Conservation (phyloP, 2,888 invertebrate genomes). For the Colostygia pectinataria region DNA sequence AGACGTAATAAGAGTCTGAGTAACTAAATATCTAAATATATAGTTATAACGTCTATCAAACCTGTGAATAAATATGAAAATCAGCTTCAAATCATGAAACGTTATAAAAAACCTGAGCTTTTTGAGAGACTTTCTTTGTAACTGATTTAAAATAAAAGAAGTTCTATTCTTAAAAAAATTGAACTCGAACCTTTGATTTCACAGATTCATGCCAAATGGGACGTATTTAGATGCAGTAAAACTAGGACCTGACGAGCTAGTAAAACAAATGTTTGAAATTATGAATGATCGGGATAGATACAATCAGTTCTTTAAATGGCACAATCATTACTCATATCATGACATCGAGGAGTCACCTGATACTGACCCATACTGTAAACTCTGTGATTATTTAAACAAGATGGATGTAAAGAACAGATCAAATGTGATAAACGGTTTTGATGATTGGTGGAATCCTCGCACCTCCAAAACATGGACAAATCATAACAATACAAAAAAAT, state of each 20-base stretch:
- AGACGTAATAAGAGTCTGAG: no score
- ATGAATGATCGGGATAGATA: conserved; percentile 41
- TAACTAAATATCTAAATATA: no score
- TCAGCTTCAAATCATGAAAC: no score
- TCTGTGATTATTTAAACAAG: conserved; percentile 31
- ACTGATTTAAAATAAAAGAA: no score
- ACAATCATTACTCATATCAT: conserved; percentile 46
- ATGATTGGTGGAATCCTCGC: conserved; percentile 29
- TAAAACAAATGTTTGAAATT: conserved; percentile 37
- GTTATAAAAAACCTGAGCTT: no score
- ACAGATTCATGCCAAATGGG: conserved; percentile 46
- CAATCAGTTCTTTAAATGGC: conserved; percentile 47
- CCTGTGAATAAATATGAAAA: no score
- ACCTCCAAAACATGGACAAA: background rate
- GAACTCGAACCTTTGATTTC: conserved; percentile 4
- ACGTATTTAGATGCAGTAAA: conserved; percentile 34
- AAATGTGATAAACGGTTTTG: conserved; percentile 8
- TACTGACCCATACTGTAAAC: conserved; percentile 35
- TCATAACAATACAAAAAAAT: no score
- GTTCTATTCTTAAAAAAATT: no score
- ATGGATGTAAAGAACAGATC: background rate
- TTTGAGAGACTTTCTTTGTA: no score
- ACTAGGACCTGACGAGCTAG: conserved; percentile 26
- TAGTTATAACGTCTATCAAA: no score
- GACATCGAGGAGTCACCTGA: conserved; percentile 21